A percentile compares a stretch with the other conserved stretches of the same genome.
Conservation (phyloP, 2,888 invertebrate species). For the Eueremaeus valkanovi region DNA sequence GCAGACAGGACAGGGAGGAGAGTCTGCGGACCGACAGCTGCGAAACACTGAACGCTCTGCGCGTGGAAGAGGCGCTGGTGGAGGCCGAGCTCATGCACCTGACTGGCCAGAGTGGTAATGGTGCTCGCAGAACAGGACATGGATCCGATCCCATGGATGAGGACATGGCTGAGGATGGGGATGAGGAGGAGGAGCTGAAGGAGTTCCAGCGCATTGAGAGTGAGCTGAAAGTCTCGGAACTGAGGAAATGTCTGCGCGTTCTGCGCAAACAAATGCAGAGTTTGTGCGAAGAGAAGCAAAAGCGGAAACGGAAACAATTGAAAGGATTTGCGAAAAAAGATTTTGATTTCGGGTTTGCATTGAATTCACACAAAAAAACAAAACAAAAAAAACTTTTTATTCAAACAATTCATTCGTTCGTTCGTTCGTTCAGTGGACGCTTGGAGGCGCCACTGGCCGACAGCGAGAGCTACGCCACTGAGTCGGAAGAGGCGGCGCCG, state of each 20-base stretch:
- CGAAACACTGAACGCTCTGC: constrained; percentile 7
- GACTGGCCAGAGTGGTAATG: neutral
- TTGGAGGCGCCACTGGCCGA: neutral
- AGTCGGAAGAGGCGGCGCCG: no score
- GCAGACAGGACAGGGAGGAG: no score
- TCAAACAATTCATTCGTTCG: no score
- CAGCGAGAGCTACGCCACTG: neutral
- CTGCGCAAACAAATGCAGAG: constrained; percentile 38
- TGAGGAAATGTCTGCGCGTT: constrained; percentile 33
- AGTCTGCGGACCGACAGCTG: neutral
- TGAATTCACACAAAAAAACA: no score
- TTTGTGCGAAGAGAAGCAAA: neutral
- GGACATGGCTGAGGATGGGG: neutral
- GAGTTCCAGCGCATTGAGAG: constrained; percentile 41
- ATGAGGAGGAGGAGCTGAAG: constrained; percentile 39
- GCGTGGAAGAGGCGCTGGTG: constrained; percentile 15
- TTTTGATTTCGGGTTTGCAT: neutral
- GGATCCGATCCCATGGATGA: neutral
- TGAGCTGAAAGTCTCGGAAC: constrained; percentile 40
- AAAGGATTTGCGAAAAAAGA: no score
- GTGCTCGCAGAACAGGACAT: no score
- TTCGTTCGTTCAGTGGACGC: neutral
- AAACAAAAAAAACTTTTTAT: no score
- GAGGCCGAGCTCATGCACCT: neutral
- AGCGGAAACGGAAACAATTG: neutral